These are phyloP conservation scores for Epizoanthus fatuus DNA, from an alignment of 92 coral and sea anemone species.

Conservation along the genomic window DNA sequence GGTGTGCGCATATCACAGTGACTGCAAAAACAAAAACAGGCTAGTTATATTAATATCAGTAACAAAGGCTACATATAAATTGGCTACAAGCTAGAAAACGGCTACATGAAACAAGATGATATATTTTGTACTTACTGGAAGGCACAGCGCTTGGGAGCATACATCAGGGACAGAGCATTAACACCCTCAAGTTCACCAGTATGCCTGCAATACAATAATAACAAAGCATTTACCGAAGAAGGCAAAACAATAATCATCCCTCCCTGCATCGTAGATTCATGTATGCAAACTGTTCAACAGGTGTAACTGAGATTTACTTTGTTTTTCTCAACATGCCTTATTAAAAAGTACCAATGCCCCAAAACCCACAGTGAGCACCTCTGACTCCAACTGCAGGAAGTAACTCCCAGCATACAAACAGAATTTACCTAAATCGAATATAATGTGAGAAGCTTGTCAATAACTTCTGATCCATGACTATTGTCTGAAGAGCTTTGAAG, in stretches of 20 bases:
- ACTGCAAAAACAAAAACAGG: too few relatives aligned
- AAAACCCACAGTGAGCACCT: not conserved
- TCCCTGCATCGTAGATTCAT: not conserved
- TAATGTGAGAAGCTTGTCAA: not conserved
- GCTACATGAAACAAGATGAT: too few relatives aligned
- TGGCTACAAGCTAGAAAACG: too few relatives aligned
- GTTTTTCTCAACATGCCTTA: not conserved
- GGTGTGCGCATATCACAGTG: too few relatives aligned
- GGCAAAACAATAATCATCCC: not conserved
- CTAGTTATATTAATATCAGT: too few relatives aligned
- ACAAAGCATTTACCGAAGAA: not conserved
- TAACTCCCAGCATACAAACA: not conserved
- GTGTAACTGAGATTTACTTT: too few relatives aligned
- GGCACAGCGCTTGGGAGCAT: constrained; percentile 32
- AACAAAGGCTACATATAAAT: too few relatives aligned
- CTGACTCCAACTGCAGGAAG: not conserved
- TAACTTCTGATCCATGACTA: not conserved
- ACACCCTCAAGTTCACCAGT: constrained; percentile 1
- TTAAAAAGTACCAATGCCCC: not conserved
- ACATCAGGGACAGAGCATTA: constrained; percentile 26
- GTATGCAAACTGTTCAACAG: too few relatives aligned
- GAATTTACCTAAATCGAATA: not conserved
- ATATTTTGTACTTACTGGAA: constrained; percentile 27
- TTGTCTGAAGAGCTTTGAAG: not conserved
- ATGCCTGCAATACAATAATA: not conserved